phyloP scores from a whole-genome alignment of 2,888 invertebrate species.

The Globia sparganii region DNA sequence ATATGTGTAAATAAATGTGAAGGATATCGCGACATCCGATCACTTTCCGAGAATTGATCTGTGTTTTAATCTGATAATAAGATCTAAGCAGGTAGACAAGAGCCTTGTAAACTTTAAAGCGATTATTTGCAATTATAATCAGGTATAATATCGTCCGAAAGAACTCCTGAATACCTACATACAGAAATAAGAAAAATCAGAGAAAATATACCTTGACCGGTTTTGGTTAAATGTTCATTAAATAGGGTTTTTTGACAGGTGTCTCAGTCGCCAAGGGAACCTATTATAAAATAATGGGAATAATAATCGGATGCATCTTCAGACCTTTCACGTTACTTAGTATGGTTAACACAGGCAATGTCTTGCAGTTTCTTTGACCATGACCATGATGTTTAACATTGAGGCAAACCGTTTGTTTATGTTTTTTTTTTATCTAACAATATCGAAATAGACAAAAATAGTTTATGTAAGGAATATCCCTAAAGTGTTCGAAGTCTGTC shows the following conservation, averaged over 20 bases:
- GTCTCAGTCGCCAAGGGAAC: background rate
- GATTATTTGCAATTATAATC: constrained; percentile 51
- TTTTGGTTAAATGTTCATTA: background rate
- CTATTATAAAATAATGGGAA: constrained; percentile 1
- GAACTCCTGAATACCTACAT: background rate
- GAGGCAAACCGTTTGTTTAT: background rate
- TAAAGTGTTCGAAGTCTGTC: background rate
- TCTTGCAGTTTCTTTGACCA: background rate
- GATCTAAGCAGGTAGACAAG: constrained; percentile 66
- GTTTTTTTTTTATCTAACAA: background rate
- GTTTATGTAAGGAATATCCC: background rate
- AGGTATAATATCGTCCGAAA: background rate
- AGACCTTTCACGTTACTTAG: background rate
- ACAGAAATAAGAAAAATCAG: background rate
- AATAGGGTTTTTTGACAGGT: background rate
- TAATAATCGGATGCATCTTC: background rate
- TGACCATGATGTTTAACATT: background rate
- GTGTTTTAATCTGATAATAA: constrained; percentile 61
- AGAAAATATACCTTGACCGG: background rate
- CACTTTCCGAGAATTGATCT: constrained; percentile 76
- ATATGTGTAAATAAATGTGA: constrained; percentile 72
- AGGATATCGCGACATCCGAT: constrained; percentile 78
- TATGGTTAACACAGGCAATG: background rate
- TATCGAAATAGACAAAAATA: background rate
- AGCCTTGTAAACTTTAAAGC: constrained; percentile 26